These are phyloP conservation scores for Xestoiulus laeticollis DNA, from an alignment of 2,888 invertebrate genomes.

Conservation along the genomic window DNA sequence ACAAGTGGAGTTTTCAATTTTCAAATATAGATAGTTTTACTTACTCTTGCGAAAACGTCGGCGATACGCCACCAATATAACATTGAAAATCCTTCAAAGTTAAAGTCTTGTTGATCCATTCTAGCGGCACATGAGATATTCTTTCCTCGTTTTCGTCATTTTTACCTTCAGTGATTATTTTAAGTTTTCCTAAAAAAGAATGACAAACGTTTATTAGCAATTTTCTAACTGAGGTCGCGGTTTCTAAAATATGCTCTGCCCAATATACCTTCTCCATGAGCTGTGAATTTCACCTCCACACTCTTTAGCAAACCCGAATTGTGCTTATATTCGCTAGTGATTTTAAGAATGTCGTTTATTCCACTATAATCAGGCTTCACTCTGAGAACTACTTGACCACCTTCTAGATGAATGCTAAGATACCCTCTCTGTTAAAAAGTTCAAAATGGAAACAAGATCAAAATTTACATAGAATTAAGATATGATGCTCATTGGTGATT, in stretches of 20 bases:
- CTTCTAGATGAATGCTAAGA: slow-evolving; percentile 30
- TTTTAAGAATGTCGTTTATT: neutral
- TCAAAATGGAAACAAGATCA: neutral
- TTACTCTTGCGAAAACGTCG: slow-evolving; percentile 2
- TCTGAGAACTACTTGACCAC: neutral
- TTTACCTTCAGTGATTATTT: neutral
- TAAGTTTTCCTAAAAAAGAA: slow-evolving; percentile 12
- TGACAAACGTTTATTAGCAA: neutral
- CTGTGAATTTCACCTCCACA: neutral
- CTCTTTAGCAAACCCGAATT: neutral
- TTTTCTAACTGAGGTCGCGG: neutral
- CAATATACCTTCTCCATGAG: neutral
- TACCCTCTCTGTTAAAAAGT: neutral
- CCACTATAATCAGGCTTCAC: neutral
- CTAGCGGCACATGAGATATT: neutral
- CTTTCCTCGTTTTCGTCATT: neutral
- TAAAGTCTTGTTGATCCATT: neutral
- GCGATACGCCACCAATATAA: slow-evolving; percentile 40
- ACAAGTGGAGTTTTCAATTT: neutral
- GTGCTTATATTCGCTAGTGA: neutral
- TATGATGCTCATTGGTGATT: neutral
- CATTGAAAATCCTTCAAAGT: neutral
- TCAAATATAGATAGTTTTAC: neutral
- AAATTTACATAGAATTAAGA: neutral
- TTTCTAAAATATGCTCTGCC: neutral